These are phyloP conservation scores for Lophius americanus DNA, from an alignment of 2,797 vertebrate genomes.

Conservation along the genomic window DNA sequence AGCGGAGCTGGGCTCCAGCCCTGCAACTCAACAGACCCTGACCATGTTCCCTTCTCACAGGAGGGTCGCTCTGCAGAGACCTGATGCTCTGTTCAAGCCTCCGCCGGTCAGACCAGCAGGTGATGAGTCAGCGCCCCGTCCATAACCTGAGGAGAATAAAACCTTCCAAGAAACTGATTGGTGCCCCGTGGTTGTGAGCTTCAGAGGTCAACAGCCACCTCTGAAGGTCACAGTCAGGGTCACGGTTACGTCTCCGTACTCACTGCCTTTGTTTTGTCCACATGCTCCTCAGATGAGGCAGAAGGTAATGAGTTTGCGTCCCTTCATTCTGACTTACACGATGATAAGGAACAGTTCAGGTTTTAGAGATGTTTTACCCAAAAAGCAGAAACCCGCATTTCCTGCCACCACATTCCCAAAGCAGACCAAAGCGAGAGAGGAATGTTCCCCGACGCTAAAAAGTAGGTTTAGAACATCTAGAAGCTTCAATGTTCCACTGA, in stretches of 20 bases:
- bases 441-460: too few relatives aligned
- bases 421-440: too few relatives aligned
- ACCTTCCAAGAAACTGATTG: slow-evolving; percentile 46
- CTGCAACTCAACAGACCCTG: background rate
- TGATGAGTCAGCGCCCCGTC: slow-evolving; percentile 31
- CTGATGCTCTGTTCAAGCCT: slow-evolving; percentile 62
- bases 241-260: slow-evolving; percentile 25
- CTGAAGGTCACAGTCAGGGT: slow-evolving; percentile 34
- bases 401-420: too few relatives aligned
- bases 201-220: slow-evolving; percentile 36
- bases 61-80: slow-evolving; percentile 70
- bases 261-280: slow-evolving; percentile 58
- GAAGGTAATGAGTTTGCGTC: slow-evolving; percentile 53
- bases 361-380: too few relatives aligned
- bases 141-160: slow-evolving; percentile 53
- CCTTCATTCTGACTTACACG: slow-evolving; percentile 23
- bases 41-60: slow-evolving; percentile 40
- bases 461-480: slow-evolving; percentile 26
- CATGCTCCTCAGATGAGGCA: slow-evolving; percentile 71
- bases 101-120: slow-evolving; percentile 58
- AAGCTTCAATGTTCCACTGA: too few relatives aligned
- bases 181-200: slow-evolving; percentile 12
- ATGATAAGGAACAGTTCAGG: background rate
- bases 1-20: too few relatives aligned
- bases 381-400: too few relatives aligned